Base-by-base conservation (phyloP, 2,888 invertebrate genomes). In the Clitarchus hookeri region DNA sequence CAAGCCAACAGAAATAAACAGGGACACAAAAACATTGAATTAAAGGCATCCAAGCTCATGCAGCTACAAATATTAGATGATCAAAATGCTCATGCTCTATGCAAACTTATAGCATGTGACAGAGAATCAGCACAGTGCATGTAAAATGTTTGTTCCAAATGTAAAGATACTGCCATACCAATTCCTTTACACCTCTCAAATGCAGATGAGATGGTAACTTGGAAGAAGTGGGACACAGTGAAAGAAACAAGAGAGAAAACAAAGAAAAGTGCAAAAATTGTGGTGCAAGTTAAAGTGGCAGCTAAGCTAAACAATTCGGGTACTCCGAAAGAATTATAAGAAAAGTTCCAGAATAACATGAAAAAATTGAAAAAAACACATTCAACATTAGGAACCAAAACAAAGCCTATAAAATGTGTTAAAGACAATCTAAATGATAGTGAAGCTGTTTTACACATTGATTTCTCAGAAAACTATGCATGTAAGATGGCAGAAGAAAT, bases 301-400 rank as follows among this genome's bases (percentile, higher is more conserved):
- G n/a, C n/a, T n/a, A n/a, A n/a, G n/a, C n/a, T n/a, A n/a, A n/a
- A n/a, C n/a, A n/a, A n/a, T n/a, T n/a, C n/a, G n/a, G n/a, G n/a
- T 84, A 78, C 85, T 54, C 19, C 16, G 26, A 36, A 53, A 25
- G 44, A 48, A 80, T 82, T 83, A 26, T 9, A 84, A 86, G 65
- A 77, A 53, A 25, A 9, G 16, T 77, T 84, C 25, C 53, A 84
- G 13, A 54, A 53, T 36, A 77, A 84, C 44, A 26, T 84, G 84
- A 48, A 36, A 44, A 25, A 26, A 23, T 54, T 84, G 25, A 84
- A 84, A 48, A 48, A 65, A 25, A 53, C n/a, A 25, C 36, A 12
- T 54, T 84, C 36, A 84, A 84, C 78, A 84, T 84, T 36, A 84
- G 78, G 36, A 44, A 9, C 16, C 84, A 84, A 36, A 84, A 84